Percentiles rank a stretch among this genome's conserved stretches.
Evolutionary conservation across 2,113 vertebrate species (phyloP).

Genomic region (Prunella fulvescens): DNA sequence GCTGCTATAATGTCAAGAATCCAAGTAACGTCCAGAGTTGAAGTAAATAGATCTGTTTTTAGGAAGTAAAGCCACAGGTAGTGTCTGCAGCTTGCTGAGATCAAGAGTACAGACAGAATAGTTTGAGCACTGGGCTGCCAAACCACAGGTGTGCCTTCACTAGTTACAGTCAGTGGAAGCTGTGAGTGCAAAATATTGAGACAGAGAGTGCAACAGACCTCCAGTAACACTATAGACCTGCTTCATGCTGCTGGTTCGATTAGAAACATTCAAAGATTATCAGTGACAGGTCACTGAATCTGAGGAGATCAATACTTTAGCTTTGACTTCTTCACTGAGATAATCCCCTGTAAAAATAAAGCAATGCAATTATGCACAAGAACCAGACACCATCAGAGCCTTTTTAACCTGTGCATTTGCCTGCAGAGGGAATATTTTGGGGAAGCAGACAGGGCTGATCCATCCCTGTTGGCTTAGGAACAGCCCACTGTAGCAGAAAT

Average conservation of each 20-base stretch:
- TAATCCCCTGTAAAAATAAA: background rate
- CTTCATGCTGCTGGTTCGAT: background rate
- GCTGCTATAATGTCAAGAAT: background rate
- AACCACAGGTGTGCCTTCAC: background rate
- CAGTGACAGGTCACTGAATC: background rate
- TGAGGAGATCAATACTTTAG: background rate
- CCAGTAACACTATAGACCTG: background rate
- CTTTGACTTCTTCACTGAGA: background rate
- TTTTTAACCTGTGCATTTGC: background rate
- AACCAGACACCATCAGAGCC: background rate
- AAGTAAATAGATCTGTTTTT: background rate
- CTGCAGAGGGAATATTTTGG: background rate
- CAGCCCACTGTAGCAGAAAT: background rate
- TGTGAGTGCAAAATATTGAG: background rate
- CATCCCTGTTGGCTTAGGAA: background rate
- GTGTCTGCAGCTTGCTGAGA: background rate
- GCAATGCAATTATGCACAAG: background rate
- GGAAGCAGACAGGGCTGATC: background rate
- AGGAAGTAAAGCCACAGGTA: background rate
- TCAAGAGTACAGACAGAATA: background rate
- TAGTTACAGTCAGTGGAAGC: background rate
- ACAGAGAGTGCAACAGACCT: background rate
- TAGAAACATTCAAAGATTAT: background rate
- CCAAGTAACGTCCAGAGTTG: background rate
- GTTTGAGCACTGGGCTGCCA: background rate